These are phyloP conservation scores for Falco peregrinus DNA, from an alignment of 2,797 vertebrate genomes.

Conservation along the genomic window DNA sequence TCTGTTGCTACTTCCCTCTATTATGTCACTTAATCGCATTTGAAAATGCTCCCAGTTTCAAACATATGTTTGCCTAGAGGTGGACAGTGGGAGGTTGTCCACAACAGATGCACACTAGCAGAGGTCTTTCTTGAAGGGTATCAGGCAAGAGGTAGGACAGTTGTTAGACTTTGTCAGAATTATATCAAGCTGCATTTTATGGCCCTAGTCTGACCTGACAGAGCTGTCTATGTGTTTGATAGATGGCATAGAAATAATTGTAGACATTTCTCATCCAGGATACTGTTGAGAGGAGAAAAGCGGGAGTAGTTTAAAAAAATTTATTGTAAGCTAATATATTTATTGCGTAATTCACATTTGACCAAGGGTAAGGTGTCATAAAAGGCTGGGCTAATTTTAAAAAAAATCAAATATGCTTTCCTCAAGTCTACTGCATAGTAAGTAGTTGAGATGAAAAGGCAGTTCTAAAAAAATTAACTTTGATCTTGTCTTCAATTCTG, in stretches of 20 bases:
- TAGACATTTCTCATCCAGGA: background rate
- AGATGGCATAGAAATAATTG: background rate
- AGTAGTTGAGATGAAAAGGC: background rate
- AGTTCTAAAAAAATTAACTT: background rate
- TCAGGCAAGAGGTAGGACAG: background rate
- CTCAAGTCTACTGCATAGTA: slow-evolving; percentile 25
- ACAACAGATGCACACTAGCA: background rate
- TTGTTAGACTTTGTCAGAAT: background rate
- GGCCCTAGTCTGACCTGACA: background rate
- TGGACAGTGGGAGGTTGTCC: background rate
- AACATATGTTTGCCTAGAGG: background rate
- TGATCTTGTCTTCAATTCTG: background rate
- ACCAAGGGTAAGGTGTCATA: slow-evolving; percentile 4
- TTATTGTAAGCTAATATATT: background rate
- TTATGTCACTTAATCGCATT: background rate
- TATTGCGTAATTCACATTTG: background rate
- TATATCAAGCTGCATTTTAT: background rate
- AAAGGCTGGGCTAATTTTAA: slow-evolving; percentile 40
- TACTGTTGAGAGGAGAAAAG: background rate
- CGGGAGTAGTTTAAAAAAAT: background rate
- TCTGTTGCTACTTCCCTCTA: background rate
- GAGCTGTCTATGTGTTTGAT: background rate
- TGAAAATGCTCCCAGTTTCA: background rate
- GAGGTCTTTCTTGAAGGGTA: background rate
- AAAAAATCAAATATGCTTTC: slow-evolving; percentile 30